Conservation (phyloP, 2,113 vertebrate genomes). For the Ailuropoda melanoleuca region DNA sequence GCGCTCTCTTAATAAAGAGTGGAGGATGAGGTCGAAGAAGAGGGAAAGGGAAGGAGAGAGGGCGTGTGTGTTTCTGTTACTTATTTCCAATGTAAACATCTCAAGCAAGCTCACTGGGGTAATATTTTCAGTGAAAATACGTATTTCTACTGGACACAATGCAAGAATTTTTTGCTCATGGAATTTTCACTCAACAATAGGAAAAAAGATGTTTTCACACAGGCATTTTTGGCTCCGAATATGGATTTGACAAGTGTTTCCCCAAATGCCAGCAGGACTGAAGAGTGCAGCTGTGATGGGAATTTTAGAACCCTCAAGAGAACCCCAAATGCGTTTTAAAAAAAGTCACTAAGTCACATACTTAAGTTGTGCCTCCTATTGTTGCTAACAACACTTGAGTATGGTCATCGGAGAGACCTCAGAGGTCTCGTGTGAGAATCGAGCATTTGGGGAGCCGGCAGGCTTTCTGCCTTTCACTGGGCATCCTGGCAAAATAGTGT, state of each 20-base stretch:
- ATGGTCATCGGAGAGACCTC: background rate
- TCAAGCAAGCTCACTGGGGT: slow-evolving; percentile 58
- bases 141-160: slow-evolving; percentile 79
- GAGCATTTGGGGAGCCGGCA: fast-evolving
- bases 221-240: slow-evolving; percentile 71
- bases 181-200: slow-evolving; percentile 82
- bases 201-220: slow-evolving; percentile 70
- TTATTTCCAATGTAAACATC: slow-evolving; percentile 67
- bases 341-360: background rate
- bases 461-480: slow-evolving; percentile 38
- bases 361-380: background rate
- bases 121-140: slow-evolving; percentile 77
- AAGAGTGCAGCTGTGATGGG: slow-evolving; percentile 51
- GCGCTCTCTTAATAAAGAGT: background rate
- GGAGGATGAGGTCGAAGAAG: background rate
- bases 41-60: background rate
- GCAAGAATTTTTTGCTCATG: slow-evolving; percentile 81
- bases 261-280: slow-evolving; percentile 66
- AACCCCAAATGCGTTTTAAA: background rate
- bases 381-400: background rate
- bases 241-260: slow-evolving; percentile 77
- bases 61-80: background rate
- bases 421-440: background rate
- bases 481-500: background rate
- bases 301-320: slow-evolving; percentile 62